Percentiles rank a stretch among this genome's conserved stretches.
These are phyloP conservation scores for Ochropacha duplaris DNA, from an alignment of 2,888 invertebrate genomes.

Conservation along the genomic window DNA sequence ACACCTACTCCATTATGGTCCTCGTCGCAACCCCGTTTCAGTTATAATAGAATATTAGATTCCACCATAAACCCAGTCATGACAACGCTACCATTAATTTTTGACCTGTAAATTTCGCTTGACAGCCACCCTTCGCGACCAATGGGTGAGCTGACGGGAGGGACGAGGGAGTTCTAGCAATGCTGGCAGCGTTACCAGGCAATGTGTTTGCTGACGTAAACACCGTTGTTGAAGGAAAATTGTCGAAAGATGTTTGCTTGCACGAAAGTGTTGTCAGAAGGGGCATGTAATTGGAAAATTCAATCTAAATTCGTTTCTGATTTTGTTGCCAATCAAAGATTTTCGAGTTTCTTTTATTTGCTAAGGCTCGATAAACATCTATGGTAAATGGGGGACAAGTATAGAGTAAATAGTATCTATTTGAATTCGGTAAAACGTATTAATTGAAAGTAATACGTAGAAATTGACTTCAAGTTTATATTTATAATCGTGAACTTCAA, in stretches of 20 bases:
- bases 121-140: slow-evolving; percentile 19
- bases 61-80: slow-evolving; percentile 59
- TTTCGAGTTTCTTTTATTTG: slow-evolving; percentile 16
- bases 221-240: slow-evolving; percentile 55
- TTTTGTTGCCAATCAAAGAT: slow-evolving; percentile 32
- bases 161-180: slow-evolving; percentile 33
- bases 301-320: slow-evolving; percentile 52
- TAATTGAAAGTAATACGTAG: background rate
- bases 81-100: slow-evolving; percentile 51
- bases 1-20: slow-evolving; percentile 53
- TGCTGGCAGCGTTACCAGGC: slow-evolving; percentile 36
- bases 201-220: slow-evolving; percentile 61
- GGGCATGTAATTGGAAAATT: slow-evolving; percentile 57
- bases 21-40: slow-evolving; percentile 58
- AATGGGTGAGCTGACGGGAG: slow-evolving; percentile 15
- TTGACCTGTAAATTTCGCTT: slow-evolving; percentile 54
- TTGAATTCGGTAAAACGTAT: background rate
- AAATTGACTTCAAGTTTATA: background rate
- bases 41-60: slow-evolving; percentile 76
- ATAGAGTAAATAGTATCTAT: background rate
- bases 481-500: background rate
- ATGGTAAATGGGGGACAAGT: background rate
- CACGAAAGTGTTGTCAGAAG: slow-evolving; percentile 48
- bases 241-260: slow-evolving; percentile 60
- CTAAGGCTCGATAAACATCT: slow-evolving; percentile 8